Conservation (phyloP, 2,888 invertebrate genomes). For the Rhabditoides inermis region DNA sequence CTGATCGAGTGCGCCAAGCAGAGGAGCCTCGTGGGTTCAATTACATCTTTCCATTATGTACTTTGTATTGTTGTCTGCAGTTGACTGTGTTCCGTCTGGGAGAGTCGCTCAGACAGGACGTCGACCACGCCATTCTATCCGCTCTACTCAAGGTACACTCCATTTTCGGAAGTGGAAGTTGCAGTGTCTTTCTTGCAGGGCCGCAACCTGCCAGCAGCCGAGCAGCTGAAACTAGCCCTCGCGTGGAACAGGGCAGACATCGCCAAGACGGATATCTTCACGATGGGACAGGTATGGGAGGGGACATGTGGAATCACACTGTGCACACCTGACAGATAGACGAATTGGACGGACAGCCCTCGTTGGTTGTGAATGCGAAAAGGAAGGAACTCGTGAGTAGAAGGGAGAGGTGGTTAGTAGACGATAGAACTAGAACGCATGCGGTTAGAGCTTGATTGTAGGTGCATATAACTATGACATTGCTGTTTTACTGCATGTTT, state of each 20-base stretch:
- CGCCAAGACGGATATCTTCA: constrained; percentile 70
- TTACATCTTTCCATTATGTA: constrained; percentile 53
- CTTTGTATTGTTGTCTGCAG: constrained; percentile 78
- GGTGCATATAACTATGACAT: no score
- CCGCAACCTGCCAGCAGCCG: constrained; percentile 5
- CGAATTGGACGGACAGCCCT: no score
- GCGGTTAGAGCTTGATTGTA: no score
- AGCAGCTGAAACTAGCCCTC: constrained; percentile 79
- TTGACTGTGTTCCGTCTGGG: constrained; percentile 88
- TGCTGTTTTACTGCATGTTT: no score
- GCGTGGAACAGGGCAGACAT: constrained; percentile 98
- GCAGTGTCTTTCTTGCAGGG: neutral
- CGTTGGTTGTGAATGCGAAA: no score
- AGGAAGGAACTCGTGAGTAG: no score
- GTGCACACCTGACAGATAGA: no score
- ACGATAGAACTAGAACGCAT: no score
- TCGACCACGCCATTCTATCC: constrained; percentile 90
- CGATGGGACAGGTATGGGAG: constrained; percentile 18
- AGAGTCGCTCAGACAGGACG: constrained; percentile 75
- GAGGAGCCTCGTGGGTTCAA: constrained; percentile 74
- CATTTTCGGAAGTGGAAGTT: neutral
- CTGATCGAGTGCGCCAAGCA: constrained; percentile 82
- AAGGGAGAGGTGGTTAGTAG: no score
- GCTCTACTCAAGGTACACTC: constrained; percentile 72
- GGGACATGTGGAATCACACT: no score